Evolutionary conservation across 2,888 invertebrate species (phyloP), one percentile per base, ranked within the genome.

Genomic region (Volucella zonaria): DNA sequence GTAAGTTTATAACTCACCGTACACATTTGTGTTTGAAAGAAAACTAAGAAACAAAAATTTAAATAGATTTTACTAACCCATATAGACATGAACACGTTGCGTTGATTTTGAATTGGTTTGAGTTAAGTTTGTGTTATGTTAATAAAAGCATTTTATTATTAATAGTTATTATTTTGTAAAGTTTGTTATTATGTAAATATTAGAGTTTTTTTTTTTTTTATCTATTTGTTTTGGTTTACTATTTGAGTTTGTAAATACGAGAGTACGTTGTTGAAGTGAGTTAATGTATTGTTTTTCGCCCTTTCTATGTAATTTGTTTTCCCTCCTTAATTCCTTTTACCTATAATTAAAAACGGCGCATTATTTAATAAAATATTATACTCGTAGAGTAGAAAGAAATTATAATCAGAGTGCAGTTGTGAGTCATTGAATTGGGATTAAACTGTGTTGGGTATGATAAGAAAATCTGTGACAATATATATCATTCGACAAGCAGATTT

Each of bases 51-150:
- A 31, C 4, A 31, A 31, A 6, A 38, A 47, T 40, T 49, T 59
- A 75, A 54, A 54, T 54, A 64, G 43, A 82, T 61, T 31, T 75
- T 78, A 78, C 73, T 70, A 59, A 77, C 64, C 68, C 78, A 75
- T 43, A 75, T 47, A 76, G 23, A 47, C 66, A 82, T 62, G 56
- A 58, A 81, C 78, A 78, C 45, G 14, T 52, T 62, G 18, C 78
- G 56, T 66, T 71, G 59, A 40, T 61, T 61, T 76, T 45, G 40
- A 51, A 12, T 47, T 14, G 52, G 18, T 54, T 74, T 73, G 6
- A 45, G 40, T 38, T 45, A 59, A 42, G 54, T 67, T 62, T 77
- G 9, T n/a, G 1, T 66, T 70, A 11, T 45, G 10, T 71, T 14
- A 43, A 45, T 73, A 62, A 49, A 45, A 31, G 12, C 31, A 31